Evolutionary conservation across 2,113 vertebrate species (phyloP).

Genomic region (Rhinoptilus africanus): DNA sequence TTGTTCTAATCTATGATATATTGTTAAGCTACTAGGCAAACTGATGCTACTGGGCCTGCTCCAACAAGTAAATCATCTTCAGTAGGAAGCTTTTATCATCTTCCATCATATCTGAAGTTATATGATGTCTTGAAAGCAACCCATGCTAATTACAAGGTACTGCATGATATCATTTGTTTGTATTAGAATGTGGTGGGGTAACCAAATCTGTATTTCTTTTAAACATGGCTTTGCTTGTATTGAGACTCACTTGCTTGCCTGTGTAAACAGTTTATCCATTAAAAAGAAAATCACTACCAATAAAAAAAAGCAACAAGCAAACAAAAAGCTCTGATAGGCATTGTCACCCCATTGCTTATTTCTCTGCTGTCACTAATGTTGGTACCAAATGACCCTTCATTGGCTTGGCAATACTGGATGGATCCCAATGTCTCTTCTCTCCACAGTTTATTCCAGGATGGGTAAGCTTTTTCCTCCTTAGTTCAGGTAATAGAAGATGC

Average conservation of each 20-base stretch:
- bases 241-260: not conserved
- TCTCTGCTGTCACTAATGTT: not conserved
- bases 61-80: conserved; percentile 87
- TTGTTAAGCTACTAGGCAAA: conserved; percentile 79
- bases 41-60: conserved; percentile 80
- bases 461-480: no score
- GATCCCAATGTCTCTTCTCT: no score
- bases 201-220: not conserved
- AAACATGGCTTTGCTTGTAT: not conserved
- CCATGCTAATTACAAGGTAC: conserved; percentile 95
- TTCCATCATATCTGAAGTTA: conserved; percentile 93
- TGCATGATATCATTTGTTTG: not conserved
- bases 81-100: conserved; percentile 92
- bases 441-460: no score
- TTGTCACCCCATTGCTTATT: not conserved
- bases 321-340: accelerated
- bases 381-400: not conserved
- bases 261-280: not conserved
- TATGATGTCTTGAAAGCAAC: conserved; percentile 97
- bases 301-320: not conserved
- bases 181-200: not conserved
- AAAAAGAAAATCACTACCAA: not conserved
- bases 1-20: not conserved
- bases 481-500: no score
- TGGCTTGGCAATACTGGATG: not conserved